Evolutionary conservation across 2,888 invertebrate species (phyloP), one percentile per base, ranked within the genome.

Genomic region (Nomada fucata): DNA sequence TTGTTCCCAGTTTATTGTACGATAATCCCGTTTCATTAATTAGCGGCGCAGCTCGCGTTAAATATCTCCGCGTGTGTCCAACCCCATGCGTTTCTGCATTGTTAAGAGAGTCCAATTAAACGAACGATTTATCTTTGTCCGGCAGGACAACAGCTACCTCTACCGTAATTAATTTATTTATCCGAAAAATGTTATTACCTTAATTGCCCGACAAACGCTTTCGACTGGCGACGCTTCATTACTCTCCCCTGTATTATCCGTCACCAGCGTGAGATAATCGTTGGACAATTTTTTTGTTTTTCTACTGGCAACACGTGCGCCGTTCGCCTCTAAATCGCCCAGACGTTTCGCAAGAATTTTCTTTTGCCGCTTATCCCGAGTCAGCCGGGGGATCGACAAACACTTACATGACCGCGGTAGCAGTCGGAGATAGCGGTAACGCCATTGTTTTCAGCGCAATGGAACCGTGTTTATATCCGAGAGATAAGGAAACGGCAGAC

Each of bases 51-150:
- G 55, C 47, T 61, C 53, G 18, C 50, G 71, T 42, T 78, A 78
- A 77, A 71, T 80, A 80, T 78, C 78, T 53, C 72, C 71, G 67
- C 55, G 7, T 65, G 61, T 55, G 78, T 72, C 67, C 71, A 36
- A 36, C 67, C 61, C 60, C 67, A 52, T 63, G 79, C 71, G 55
- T 29, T 53, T 60, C 71, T 55, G 60, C 42, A 75, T 69, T 64
- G 76, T 76, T 57, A 69, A 4, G 36, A 20, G 50, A 23, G 71
- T 80, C 79, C 78, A 80, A 80, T 78, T 80, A 78, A 80, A 78
- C 55, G 71, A 72, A 67, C 79, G 55, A 80, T 80, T 80, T 78
- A 67, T 78, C 79, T 61, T 71, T 71, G 79, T 78, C 78, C 72
- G n/a, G 52, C 50, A 18, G 23, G 53, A 70, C 55, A 72, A 80